Percentiles rank a stretch among this genome's conserved stretches.
Conservation (phyloP, 2,113 vertebrate genomes). For the Mastomys natalensis region DNA sequence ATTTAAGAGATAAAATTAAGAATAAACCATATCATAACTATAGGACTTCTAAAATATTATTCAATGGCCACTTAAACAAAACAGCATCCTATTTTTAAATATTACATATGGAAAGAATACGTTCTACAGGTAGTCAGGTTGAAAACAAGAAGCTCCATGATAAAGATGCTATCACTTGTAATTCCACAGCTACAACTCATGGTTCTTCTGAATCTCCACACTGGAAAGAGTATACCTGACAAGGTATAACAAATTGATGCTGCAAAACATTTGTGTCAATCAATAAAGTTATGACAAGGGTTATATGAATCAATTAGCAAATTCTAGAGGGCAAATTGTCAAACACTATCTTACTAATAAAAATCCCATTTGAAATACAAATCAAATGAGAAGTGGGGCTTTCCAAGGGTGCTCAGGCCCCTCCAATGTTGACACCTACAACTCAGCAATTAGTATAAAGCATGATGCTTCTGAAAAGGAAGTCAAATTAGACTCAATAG, state of each 20-base stretch:
- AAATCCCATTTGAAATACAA: slow-evolving; percentile 20
- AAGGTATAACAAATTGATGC: not conserved
- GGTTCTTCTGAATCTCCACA: not conserved
- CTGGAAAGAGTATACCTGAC: not conserved
- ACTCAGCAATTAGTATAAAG: not conserved
- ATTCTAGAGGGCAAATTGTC: not conserved
- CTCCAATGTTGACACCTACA: not conserved
- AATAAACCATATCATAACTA: not conserved
- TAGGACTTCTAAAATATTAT: slow-evolving; percentile 14
- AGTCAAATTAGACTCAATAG: not conserved
- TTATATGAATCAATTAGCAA: slow-evolving; percentile 44
- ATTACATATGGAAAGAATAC: not conserved
- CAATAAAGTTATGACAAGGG: slow-evolving; percentile 49
- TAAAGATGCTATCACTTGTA: not conserved
- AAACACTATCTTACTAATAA: not conserved
- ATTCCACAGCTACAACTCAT: not conserved
- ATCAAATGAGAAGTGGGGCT: not conserved
- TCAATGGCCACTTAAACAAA: not conserved
- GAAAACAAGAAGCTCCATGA: not conserved
- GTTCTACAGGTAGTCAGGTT: not conserved
- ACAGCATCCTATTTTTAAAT: not conserved
- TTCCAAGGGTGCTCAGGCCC: not conserved
- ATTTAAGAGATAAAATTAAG: not conserved
- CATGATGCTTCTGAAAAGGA: not conserved
- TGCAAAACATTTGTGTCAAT: not conserved